Conservation (phyloP, 2,888 invertebrate species). For the Torymus texanus region DNA sequence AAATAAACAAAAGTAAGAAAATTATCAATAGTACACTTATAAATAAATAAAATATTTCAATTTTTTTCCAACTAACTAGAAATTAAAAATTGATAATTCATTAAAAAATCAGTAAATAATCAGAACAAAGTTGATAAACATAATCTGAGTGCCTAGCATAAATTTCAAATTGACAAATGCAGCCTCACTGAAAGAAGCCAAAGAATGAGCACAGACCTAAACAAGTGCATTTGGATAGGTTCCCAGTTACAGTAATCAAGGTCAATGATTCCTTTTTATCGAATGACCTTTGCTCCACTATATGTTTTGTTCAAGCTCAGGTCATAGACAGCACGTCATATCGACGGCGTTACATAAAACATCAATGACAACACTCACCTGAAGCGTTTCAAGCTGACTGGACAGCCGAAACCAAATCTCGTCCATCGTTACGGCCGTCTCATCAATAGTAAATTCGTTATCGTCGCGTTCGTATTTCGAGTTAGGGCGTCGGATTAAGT, state of each 20-base stretch:
- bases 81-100: neutral
- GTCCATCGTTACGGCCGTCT: conserved; percentile 66
- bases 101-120: neutral
- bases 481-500: neutral
- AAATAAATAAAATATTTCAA: neutral
- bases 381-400: conserved; percentile 69
- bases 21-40: neutral
- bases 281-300: conserved; percentile 38
- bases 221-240: conserved; percentile 42
- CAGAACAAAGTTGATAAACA: too few species aligned
- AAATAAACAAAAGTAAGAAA: conserved; percentile 2
- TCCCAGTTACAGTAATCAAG: conserved; percentile 45
- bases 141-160: too few species aligned
- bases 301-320: neutral
- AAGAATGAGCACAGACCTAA: conserved; percentile 51
- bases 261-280: conserved; percentile 44
- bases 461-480: neutral
- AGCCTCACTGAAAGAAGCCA: conserved; percentile 22
- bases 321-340: too few species aligned
- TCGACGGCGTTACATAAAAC: neutral
- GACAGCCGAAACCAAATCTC: conserved; percentile 71
- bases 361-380: conserved; percentile 63
- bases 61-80: neutral
- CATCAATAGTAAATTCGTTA: conserved; percentile 6
- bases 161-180: conserved; percentile 12